These are phyloP conservation scores for Eupsittula cactorum DNA, from an alignment of 2,113 vertebrate species.

Conservation along the genomic window DNA sequence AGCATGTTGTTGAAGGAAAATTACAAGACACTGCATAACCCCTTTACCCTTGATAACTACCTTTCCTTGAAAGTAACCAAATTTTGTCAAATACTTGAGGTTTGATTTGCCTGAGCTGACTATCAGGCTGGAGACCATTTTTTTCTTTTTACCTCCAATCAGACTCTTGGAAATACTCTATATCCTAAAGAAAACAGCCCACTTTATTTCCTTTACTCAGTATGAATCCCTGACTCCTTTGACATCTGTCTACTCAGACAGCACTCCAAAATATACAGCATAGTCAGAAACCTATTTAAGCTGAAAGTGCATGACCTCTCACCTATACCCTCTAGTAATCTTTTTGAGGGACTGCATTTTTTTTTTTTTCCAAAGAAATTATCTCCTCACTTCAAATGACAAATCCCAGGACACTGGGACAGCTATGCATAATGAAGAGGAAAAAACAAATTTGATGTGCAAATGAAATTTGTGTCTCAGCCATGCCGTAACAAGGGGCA, in stretches of 20 bases:
- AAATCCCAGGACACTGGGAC: not conserved
- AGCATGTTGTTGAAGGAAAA: not conserved
- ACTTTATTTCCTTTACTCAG: slow-evolving; percentile 7
- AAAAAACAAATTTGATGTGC: not conserved
- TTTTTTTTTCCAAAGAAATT: not conserved
- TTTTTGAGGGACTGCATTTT: not conserved
- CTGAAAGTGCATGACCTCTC: slow-evolving; percentile 19
- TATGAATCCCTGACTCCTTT: not conserved
- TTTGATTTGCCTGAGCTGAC: not conserved
- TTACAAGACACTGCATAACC: not conserved
- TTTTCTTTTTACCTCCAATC: not conserved
- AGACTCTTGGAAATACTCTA: not conserved
- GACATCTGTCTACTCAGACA: not conserved
- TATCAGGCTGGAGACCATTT: not conserved
- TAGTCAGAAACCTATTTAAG: slow-evolving; percentile 4
- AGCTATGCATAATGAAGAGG: not conserved
- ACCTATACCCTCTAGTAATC: not conserved
- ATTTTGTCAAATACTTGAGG: not conserved
- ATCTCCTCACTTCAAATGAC: not conserved
- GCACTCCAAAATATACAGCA: not conserved
- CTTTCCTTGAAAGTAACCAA: not conserved
- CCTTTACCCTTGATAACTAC: not conserved
- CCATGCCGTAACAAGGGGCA: not conserved
- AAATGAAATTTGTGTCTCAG: not conserved
- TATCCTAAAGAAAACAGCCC: not conserved